phyloP scores from a whole-genome alignment of 2,888 invertebrate genomes.

The Dicyrtoma fusca region DNA sequence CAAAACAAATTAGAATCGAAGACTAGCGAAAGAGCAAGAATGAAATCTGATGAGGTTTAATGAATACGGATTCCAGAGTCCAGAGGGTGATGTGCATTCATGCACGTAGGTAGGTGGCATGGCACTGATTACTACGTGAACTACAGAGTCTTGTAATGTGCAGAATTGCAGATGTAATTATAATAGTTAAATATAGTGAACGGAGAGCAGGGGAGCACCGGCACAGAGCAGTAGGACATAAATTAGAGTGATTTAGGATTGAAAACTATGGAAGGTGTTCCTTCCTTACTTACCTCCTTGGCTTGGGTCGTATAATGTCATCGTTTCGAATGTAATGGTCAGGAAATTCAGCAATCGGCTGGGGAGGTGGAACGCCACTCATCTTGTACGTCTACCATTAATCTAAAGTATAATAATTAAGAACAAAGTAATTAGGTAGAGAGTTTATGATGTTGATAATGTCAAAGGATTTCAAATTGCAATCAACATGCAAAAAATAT shows the following conservation, averaged over 20 bases:
- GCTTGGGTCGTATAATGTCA: slow-evolving; percentile 56
- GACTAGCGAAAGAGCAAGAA: too few relatives aligned
- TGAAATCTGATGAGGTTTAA: too few relatives aligned
- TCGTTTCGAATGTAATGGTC: slow-evolving; percentile 56
- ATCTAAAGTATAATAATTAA: background rate
- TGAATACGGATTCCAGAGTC: too few relatives aligned
- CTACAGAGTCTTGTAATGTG: too few relatives aligned
- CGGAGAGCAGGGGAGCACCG: background rate
- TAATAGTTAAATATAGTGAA: background rate
- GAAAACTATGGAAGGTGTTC: background rate
- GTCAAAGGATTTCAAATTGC: too few relatives aligned
- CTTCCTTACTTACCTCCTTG: slow-evolving; percentile 47
- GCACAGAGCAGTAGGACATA: background rate
- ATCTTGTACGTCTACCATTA: slow-evolving; percentile 18
- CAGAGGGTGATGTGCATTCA: too few relatives aligned
- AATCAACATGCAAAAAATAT: too few relatives aligned
- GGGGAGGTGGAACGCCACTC: slow-evolving; percentile 44
- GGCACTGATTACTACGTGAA: too few relatives aligned
- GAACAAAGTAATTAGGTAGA: too few relatives aligned
- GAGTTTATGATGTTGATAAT: too few relatives aligned
- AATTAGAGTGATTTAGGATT: background rate
- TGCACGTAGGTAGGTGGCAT: too few relatives aligned
- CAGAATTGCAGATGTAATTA: background rate
- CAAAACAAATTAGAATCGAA: too few relatives aligned
- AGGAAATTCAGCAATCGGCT: slow-evolving; percentile 53